Evolutionary conservation across 2,797 vertebrate species (phyloP).

Genomic region (Anguilla pacifica): DNA sequence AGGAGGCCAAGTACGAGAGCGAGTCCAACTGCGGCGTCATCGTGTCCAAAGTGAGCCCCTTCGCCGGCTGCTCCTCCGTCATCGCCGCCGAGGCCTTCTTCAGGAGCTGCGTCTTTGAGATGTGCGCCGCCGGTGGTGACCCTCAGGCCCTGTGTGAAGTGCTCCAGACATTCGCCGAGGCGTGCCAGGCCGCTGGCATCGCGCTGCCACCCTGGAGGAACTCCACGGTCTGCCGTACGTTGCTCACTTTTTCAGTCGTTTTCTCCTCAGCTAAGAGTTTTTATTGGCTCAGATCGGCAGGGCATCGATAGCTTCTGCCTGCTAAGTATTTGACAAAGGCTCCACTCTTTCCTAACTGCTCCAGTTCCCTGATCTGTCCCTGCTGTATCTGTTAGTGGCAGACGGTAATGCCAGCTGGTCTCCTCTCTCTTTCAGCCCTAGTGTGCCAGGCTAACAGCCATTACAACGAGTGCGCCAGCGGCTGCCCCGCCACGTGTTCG

Average conservation of each 20-base stretch:
- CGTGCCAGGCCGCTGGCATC: constrained; percentile 75
- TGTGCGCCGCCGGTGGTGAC: constrained; percentile 74
- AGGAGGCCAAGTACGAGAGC: constrained; percentile 64
- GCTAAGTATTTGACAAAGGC: background rate
- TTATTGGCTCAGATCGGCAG: background rate
- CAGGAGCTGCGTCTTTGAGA: constrained; percentile 72
- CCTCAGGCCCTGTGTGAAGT: constrained; percentile 64
- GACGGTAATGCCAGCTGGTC: constrained; percentile 11
- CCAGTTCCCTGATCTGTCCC: background rate
- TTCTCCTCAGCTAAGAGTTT: background rate
- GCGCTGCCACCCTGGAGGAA: constrained; percentile 74
- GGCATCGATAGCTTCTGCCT: background rate
- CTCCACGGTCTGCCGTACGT: constrained; percentile 78
- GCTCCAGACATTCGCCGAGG: constrained; percentile 66
- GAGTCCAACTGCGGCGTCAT: constrained; percentile 77
- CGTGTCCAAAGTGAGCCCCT: constrained; percentile 67
- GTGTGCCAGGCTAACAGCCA: constrained; percentile 77
- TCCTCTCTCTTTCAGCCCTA: constrained; percentile 60
- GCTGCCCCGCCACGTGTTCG: constrained; percentile 76
- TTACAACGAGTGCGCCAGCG: constrained; percentile 73
- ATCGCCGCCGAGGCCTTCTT: constrained; percentile 73
- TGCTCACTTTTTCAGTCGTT: background rate
- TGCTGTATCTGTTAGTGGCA: background rate
- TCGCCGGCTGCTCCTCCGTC: constrained; percentile 68
- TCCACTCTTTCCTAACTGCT: background rate